These are phyloP conservation scores for Xenus cinereus DNA, from an alignment of 2,113 vertebrate species.

Conservation along the genomic window DNA sequence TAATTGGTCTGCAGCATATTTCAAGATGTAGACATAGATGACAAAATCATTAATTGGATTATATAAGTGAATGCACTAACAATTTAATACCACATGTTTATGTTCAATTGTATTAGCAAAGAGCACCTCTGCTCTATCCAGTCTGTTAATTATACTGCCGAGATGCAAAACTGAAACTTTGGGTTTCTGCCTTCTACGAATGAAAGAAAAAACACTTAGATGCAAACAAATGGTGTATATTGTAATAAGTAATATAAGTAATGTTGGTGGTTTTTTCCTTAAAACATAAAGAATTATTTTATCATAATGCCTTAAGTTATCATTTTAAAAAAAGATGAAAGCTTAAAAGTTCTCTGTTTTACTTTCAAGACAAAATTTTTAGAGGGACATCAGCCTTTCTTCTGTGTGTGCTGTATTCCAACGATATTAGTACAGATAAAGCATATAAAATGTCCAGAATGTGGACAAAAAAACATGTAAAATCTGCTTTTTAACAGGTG, in stretches of 20 bases:
- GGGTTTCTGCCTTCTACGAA: not conserved
- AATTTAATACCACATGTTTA: not conserved
- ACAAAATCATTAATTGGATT: not conserved
- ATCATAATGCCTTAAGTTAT: not conserved
- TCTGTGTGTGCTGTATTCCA: not conserved
- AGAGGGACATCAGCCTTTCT: not conserved
- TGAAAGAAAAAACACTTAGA: not conserved
- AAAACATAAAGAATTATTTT: not conserved
- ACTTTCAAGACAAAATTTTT: not conserved
- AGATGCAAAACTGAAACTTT: not conserved
- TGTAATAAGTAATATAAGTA: not conserved
- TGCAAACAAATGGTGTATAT: not conserved
- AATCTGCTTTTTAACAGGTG: not conserved
- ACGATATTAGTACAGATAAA: not conserved
- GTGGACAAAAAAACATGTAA: not conserved
- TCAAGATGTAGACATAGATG: not conserved
- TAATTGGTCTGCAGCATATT: not conserved
- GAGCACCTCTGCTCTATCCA: not conserved
- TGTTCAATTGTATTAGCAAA: not conserved
- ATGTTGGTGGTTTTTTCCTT: not conserved
- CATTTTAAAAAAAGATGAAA: not conserved
- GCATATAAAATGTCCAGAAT: not conserved
- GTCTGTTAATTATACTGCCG: not conserved
- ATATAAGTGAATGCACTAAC: not conserved
- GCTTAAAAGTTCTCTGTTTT: not conserved